Evolutionary conservation across 2,113 vertebrate species (phyloP).

Genomic region (Odobenus rosmarus): DNA sequence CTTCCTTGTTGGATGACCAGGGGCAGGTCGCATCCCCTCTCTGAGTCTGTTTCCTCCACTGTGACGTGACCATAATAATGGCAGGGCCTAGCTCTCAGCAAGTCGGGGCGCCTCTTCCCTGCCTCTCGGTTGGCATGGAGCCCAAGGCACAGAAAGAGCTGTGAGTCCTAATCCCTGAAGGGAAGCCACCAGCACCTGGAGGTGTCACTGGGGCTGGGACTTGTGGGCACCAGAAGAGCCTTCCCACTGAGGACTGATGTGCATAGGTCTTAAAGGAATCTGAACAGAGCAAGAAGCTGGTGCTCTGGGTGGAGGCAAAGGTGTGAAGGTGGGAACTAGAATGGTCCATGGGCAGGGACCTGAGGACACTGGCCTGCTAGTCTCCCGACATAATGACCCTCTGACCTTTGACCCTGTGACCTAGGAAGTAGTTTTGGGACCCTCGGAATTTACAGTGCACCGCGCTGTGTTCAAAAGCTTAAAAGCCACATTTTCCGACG

Average conservation of each 20-base stretch:
- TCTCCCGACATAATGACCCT: background rate
- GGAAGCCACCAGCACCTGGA: background rate
- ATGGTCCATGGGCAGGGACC: background rate
- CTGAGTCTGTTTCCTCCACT: background rate
- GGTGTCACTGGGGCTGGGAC: background rate
- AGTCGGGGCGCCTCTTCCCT: background rate
- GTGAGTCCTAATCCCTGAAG: background rate
- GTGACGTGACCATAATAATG: background rate
- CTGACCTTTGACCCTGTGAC: background rate
- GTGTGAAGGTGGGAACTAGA: background rate
- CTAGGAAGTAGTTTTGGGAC: background rate
- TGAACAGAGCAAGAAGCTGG: background rate
- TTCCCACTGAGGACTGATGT: background rate
- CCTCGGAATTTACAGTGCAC: background rate
- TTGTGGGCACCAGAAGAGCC: background rate
- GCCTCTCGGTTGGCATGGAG: background rate
- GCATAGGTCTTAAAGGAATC: background rate
- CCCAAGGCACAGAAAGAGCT: background rate
- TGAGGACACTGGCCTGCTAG: background rate
- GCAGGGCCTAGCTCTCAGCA: background rate
- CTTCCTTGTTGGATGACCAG: background rate
- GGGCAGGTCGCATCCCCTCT: background rate
- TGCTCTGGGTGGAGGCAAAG: background rate
- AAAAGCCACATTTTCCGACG: background rate
- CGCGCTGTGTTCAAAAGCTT: background rate